phyloP scores from a whole-genome alignment of 1,140 invertebrate species.

The Meloidogyne floridensis region DNA sequence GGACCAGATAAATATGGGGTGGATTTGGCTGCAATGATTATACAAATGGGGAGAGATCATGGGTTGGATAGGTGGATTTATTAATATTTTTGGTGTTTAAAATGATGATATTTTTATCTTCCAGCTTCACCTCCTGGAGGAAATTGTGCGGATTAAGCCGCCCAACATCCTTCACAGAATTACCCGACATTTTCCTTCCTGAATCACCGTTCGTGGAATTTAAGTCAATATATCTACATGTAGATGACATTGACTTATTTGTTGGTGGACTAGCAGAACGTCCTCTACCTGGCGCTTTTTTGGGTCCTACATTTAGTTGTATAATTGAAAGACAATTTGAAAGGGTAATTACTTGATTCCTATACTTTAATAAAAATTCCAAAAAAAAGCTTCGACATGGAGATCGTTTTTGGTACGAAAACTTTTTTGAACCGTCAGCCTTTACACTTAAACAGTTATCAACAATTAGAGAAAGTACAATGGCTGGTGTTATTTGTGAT shows the following conservation, averaged over 20 bases:
- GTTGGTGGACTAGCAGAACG: slow-evolving; percentile 78
- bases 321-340: slow-evolving; percentile 82
- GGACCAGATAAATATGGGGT: slow-evolving; percentile 64
- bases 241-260: slow-evolving; percentile 82
- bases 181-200: slow-evolving; percentile 72
- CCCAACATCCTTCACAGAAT: slow-evolving; percentile 39
- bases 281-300: slow-evolving; percentile 70
- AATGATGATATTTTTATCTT: slow-evolving; percentile 66
- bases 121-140: slow-evolving; percentile 39
- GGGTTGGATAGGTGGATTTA: slow-evolving; percentile 73
- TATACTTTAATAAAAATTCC: too few species aligned
- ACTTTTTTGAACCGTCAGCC: slow-evolving; percentile 62
- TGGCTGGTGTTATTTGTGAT: slow-evolving; percentile 78
- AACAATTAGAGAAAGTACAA: slow-evolving; percentile 75
- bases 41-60: slow-evolving; percentile 81
- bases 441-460: slow-evolving; percentile 78
- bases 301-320: slow-evolving; percentile 81
- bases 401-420: slow-evolving; percentile 66
- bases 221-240: slow-evolving; percentile 70
- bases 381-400: slow-evolving; percentile 49
- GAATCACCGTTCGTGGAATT: slow-evolving; percentile 74
- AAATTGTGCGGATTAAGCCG: slow-evolving; percentile 37
- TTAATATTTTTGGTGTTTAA: slow-evolving; percentile 73
- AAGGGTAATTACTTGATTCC: slow-evolving; percentile 40
- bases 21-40: slow-evolving; percentile 71